phyloP scores from a whole-genome alignment of 1,140 invertebrate species.

The Paramacrobiotus metropolitanus region DNA sequence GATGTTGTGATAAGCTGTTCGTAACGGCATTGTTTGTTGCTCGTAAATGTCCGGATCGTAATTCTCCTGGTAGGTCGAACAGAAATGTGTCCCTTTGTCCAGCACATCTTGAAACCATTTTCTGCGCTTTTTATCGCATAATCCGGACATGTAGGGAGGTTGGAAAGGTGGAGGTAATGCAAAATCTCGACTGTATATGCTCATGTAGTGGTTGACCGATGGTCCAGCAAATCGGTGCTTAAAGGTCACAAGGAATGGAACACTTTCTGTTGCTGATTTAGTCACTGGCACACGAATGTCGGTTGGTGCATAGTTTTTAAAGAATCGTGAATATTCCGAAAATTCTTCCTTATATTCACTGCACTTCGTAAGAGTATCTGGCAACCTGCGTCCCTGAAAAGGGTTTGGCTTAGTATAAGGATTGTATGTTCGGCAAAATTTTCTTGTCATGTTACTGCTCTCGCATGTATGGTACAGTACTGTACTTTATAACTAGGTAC shows the following conservation, averaged over 20 bases:
- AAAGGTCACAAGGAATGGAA: too few relatives aligned
- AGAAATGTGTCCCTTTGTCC: background rate
- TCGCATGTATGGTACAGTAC: background rate
- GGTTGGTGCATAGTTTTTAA: background rate
- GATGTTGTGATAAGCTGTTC: background rate
- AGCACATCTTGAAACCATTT: background rate
- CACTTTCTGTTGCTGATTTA: too few relatives aligned
- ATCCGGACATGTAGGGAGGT: background rate
- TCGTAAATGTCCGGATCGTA: background rate
- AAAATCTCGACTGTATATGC: background rate
- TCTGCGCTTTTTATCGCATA: background rate
- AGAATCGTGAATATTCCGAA: background rate
- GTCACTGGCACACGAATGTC: background rate
- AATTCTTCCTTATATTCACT: background rate
- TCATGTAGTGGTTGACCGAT: background rate
- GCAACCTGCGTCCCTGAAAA: background rate
- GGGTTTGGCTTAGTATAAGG: background rate
- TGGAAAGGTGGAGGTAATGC: background rate
- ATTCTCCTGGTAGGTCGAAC: background rate
- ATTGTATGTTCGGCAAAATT: background rate
- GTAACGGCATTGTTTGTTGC: background rate
- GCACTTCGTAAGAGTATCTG: conserved; percentile 1
- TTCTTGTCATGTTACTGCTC: background rate
- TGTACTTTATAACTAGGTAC: background rate
- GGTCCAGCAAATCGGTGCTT: too few relatives aligned